phyloP scores from a whole-genome alignment of 2,888 invertebrate species.

The Entomobrya proxima region DNA sequence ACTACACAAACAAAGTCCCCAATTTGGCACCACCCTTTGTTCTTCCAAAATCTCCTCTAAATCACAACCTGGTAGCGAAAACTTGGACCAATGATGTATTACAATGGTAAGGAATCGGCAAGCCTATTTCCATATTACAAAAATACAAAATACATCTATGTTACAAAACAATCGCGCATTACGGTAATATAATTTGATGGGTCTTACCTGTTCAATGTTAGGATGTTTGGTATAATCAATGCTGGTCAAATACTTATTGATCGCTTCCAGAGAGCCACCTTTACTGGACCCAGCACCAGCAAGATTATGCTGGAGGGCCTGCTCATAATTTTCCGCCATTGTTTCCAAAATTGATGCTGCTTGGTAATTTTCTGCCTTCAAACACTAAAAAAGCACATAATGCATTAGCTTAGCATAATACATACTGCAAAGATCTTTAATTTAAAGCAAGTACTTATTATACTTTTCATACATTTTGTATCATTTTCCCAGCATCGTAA shows the following conservation, averaged over 20 bases:
- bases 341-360: constrained; percentile 79
- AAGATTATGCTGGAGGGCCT: constrained; percentile 76
- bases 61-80: constrained; percentile 64
- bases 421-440: neutral
- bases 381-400: constrained; percentile 76
- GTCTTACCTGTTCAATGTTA: constrained; percentile 72
- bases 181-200: no score
- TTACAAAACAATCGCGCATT: neutral
- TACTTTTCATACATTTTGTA: constrained; percentile 65
- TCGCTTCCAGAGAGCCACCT: constrained; percentile 62
- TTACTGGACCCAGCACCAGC: constrained; percentile 73
- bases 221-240: constrained; percentile 68
- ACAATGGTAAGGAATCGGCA: constrained; percentile 73
- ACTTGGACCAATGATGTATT: constrained; percentile 73
- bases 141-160: neutral
- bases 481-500: constrained; percentile 71
- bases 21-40: constrained; percentile 65
- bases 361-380: constrained; percentile 78
- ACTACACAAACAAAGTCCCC: constrained; percentile 72
- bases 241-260: constrained; percentile 67
- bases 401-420: neutral
- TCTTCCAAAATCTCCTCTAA: constrained; percentile 73
- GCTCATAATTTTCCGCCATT: constrained; percentile 78
- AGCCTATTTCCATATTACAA: constrained; percentile 65
- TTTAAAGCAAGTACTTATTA: neutral